Conservation (phyloP, 1,140 invertebrate species). For the Pachypeltis micranthus region DNA sequence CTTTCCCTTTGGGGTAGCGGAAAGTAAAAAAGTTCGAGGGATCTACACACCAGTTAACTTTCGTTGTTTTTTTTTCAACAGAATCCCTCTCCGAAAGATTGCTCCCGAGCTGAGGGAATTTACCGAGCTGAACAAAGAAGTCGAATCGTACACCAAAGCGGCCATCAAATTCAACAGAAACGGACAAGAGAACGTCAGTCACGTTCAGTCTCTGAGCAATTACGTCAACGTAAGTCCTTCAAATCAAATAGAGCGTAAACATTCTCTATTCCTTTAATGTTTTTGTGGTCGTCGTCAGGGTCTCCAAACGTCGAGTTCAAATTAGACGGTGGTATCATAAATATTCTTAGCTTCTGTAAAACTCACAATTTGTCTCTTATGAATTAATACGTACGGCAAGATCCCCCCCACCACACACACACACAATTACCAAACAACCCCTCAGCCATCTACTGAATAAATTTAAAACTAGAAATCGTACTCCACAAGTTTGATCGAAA, state of each 20-base stretch:
- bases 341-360: not conserved
- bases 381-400: not conserved
- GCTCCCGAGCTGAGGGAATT: not conserved
- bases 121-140: not conserved
- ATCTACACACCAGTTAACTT: no score
- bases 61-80: not conserved
- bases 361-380: not conserved
- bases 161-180: not conserved
- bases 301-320: not conserved
- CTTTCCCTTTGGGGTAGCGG: no score
- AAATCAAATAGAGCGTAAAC: not conserved
- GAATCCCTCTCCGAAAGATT: not conserved
- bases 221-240: slow-evolving; percentile 17
- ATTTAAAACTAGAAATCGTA: no score
- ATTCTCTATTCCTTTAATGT: not conserved
- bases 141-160: not conserved
- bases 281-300: slow-evolving; percentile 6
- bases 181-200: not conserved
- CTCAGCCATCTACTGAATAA: no score
- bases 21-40: no score
- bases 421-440: no score
- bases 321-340: not conserved
- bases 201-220: slow-evolving; percentile 9
- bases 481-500: no score
- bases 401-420: no score